Percentiles rank a stretch among this genome's conserved stretches.
Evolutionary conservation across 2,113 vertebrate genomes (phyloP).

Genomic region (Lasiurus borealis): DNA sequence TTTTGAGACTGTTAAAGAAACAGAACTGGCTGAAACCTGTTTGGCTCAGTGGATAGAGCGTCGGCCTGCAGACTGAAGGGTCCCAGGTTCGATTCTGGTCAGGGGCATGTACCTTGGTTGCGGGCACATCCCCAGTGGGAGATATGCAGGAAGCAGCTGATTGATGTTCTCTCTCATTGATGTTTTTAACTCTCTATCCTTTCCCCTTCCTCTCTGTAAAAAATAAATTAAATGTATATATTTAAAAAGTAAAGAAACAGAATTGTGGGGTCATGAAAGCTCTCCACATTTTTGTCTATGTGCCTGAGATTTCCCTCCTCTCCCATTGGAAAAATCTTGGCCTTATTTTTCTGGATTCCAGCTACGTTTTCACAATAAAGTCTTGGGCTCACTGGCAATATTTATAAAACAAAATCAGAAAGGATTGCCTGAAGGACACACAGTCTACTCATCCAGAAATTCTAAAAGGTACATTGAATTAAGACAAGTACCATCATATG

Average conservation of each 20-base stretch:
- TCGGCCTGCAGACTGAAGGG: too few species aligned
- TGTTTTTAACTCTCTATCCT: too few species aligned
- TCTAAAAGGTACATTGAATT: neutral
- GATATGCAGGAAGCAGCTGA: too few species aligned
- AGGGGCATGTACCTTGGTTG: too few species aligned
- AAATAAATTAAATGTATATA: too few species aligned
- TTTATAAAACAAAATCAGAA: neutral
- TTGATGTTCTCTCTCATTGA: too few species aligned
- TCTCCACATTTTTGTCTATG: neutral
- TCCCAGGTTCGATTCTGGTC: too few species aligned
- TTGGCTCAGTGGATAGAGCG: too few species aligned
- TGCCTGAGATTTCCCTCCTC: neutral
- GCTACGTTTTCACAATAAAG: slow-evolving; percentile 31
- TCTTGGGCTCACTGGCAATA: neutral
- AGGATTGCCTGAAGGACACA: neutral
- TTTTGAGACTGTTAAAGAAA: neutral
- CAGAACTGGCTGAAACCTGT: neutral
- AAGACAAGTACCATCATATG: neutral
- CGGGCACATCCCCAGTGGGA: too few species aligned
- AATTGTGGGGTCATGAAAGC: neutral
- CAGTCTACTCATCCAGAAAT: neutral
- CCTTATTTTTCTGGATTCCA: slow-evolving; percentile 5
- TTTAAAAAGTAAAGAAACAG: neutral
- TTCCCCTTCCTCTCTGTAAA: too few species aligned
- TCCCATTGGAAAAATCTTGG: neutral